Evolutionary conservation across 1,140 invertebrate species (phyloP).

Genomic region (Drosophila parvula): DNA sequence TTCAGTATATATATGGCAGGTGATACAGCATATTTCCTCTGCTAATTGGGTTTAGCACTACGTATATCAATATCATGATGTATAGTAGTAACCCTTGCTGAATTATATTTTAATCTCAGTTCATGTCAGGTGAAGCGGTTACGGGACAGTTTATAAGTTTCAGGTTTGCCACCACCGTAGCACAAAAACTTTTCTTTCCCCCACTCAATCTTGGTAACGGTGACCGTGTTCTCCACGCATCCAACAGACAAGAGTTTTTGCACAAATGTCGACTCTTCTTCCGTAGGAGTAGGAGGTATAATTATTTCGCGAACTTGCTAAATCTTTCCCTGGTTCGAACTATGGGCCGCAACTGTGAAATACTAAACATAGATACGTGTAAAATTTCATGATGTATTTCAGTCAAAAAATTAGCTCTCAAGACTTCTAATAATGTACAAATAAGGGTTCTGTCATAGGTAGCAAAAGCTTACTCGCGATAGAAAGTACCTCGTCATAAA

Average conservation of each 20-base stretch:
- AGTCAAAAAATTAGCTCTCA: conserved; percentile 6
- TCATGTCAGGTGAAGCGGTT: too few species aligned
- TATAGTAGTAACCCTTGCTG: not conserved
- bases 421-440: conserved; percentile 10
- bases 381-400: conserved; percentile 20
- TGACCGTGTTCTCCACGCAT: not conserved
- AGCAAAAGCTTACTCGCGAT: conserved; percentile 2
- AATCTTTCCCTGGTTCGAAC: conserved; percentile 20
- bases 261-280: not conserved
- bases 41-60: not conserved
- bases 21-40: not conserved
- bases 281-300: not conserved
- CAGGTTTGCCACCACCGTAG: not conserved
- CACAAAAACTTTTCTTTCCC: not conserved
- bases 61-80: conserved; percentile 6
- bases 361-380: conserved; percentile 5
- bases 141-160: not conserved
- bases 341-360: conserved; percentile 7
- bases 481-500: conserved; percentile 1
- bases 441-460: conserved; percentile 2
- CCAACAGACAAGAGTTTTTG: not conserved
- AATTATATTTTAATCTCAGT: too few species aligned
- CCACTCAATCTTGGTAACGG: not conserved
- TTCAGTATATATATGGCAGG: conserved; percentile 2
- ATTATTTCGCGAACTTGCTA: not conserved